These are phyloP conservation scores for Prionailurus viverrinus DNA, from an alignment of 2,113 vertebrate species.

Conservation along the genomic window DNA sequence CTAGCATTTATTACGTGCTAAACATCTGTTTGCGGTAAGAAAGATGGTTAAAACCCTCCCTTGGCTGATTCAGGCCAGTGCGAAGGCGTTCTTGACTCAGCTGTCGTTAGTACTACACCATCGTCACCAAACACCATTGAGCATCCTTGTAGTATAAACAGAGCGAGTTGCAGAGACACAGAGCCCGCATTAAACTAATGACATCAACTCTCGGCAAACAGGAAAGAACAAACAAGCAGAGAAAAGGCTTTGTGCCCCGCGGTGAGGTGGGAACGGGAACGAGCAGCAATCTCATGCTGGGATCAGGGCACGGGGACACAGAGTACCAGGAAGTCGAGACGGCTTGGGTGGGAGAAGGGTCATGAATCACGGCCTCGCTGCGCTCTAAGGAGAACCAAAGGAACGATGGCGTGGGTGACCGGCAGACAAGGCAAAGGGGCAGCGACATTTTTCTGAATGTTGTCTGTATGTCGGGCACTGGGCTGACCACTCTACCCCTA, in stretches of 20 bases:
- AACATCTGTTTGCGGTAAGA: not conserved
- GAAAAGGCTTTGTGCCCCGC: not conserved
- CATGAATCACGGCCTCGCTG: not conserved
- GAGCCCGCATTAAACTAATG: not conserved
- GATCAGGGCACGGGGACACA: not conserved
- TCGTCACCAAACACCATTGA: not conserved
- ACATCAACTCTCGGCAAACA: constrained; percentile 44
- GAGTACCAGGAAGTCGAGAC: not conserved
- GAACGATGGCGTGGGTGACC: rapidly evolving
- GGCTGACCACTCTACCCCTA: not conserved
- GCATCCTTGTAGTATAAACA: not conserved
- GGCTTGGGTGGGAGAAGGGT: not conserved
- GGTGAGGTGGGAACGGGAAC: rapidly evolving
- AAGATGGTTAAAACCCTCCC: not conserved
- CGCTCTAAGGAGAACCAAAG: not conserved
- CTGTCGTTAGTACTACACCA: not conserved
- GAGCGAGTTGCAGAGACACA: not conserved
- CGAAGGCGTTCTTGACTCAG: not conserved
- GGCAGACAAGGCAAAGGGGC: not conserved
- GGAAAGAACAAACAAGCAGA: constrained; percentile 57
- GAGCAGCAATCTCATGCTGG: rapidly evolving
- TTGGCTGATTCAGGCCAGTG: not conserved
- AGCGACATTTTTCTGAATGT: not conserved
- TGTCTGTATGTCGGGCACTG: rapidly evolving
- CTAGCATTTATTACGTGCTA: not conserved